Evolutionary conservation across 2,113 vertebrate species (phyloP).

Genomic region (Phalacrocorax pelagicus): DNA sequence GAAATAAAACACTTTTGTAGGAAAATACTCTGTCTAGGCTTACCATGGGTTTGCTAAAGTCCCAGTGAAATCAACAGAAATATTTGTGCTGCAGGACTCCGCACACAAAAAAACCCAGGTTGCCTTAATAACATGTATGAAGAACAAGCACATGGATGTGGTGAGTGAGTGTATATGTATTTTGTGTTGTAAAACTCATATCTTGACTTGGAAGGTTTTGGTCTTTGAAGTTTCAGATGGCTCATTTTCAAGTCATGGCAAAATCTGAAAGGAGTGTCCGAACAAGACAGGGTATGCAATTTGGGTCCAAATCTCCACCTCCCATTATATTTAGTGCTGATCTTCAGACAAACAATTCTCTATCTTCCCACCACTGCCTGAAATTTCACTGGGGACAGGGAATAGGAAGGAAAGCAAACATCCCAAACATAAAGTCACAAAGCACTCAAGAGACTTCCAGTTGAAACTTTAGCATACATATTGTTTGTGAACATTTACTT

Average conservation of each 20-base stretch:
- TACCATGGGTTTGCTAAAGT: not conserved
- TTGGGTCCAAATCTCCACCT: not conserved
- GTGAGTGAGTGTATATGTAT: not conserved
- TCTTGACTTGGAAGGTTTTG: not conserved
- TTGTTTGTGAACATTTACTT: slow-evolving; percentile 34
- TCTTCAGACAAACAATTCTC: not conserved
- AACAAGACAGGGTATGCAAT: not conserved
- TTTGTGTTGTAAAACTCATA: not conserved
- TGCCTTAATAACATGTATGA: not conserved
- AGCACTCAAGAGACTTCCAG: not conserved
- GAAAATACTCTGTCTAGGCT: not conserved
- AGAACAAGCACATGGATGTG: not conserved
- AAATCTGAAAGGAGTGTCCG: not conserved
- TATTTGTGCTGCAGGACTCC: not conserved
- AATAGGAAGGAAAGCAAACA: not conserved
- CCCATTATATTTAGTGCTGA: not conserved
- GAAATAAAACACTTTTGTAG: not conserved
- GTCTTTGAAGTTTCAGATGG: not conserved
- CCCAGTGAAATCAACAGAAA: not conserved
- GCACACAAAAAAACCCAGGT: not conserved
- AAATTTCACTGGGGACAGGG: not conserved
- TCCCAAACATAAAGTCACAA: not conserved
- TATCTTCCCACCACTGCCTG: not conserved
- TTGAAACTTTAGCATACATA: slow-evolving; percentile 17
- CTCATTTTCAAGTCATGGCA: not conserved